Percentiles rank a stretch among this genome's conserved stretches.
Conservation (phyloP, 2,888 invertebrate genomes). For the Cetonia aurata region DNA sequence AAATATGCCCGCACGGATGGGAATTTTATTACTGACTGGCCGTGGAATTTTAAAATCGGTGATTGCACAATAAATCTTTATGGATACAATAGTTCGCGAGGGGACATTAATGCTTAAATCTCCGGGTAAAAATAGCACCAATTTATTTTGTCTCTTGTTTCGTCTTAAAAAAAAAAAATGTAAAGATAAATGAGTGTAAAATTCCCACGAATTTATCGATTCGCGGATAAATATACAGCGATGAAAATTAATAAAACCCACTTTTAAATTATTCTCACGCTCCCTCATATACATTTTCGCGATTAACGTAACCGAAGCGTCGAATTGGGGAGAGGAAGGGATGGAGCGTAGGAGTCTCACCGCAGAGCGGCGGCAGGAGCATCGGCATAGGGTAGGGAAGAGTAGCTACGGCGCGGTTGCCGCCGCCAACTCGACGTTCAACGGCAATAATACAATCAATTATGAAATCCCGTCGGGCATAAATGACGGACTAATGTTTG, state of each 20-base stretch:
- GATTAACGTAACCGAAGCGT: conserved; percentile 15
- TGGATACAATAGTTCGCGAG: conserved; percentile 28
- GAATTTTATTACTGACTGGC: conserved; percentile 19
- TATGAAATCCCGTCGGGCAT: conserved; percentile 59
- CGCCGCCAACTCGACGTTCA: conserved; percentile 47
- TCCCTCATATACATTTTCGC: conserved; percentile 8
- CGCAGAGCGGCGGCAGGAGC: conserved; percentile 28
- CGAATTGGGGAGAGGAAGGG: conserved; percentile 4
- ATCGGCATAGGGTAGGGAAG: conserved; percentile 29
- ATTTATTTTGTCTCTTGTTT: too few relatives aligned
- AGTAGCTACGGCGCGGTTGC: conserved; percentile 4
- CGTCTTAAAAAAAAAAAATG: too few relatives aligned
- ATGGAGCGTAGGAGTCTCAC: conserved; percentile 1
- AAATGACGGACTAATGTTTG: conserved; percentile 63
- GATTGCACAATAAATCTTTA: conserved; percentile 32
- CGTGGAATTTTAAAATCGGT: conserved; percentile 13
- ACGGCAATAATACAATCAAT: conserved; percentile 60
- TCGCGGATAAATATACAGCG: background rate
- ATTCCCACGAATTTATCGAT: conserved; percentile 1
- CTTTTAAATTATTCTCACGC: conserved; percentile 29
- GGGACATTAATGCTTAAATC: conserved; percentile 10
- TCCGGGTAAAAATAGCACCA: conserved; percentile 5
- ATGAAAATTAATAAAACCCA: conserved; percentile 23
- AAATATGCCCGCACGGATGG: background rate
- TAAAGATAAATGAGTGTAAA: too few relatives aligned